A percentile compares a stretch with the other conserved stretches of the same genome.
phyloP scores from a whole-genome alignment of 2,113 vertebrate genomes.

The Vidua chalybeata region DNA sequence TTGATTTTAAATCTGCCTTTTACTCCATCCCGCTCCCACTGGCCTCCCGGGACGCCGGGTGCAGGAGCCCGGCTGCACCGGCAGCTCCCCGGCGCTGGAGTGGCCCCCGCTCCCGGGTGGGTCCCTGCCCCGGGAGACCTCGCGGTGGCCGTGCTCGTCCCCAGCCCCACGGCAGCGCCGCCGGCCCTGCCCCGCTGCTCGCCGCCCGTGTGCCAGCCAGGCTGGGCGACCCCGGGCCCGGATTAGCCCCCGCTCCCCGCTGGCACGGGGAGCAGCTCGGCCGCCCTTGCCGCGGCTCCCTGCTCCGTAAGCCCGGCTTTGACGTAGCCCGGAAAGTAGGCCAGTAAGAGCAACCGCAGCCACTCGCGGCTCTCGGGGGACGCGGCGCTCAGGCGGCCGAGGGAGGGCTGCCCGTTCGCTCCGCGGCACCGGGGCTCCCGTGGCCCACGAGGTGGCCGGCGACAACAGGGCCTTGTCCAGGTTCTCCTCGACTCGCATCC shows the following conservation, averaged over 20 bases:
- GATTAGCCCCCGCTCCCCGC: neutral
- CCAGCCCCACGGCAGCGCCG: neutral
- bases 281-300: neutral
- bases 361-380: neutral
- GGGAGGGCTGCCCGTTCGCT: neutral
- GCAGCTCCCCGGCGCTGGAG: neutral
- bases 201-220: neutral
- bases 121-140: neutral
- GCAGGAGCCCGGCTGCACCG: neutral
- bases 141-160: neutral
- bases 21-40: neutral
- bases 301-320: conserved; percentile 44
- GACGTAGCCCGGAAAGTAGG: conserved; percentile 56
- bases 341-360: conserved; percentile 44
- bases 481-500: neutral
- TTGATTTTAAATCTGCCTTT: neutral
- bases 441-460: neutral
- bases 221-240: neutral
- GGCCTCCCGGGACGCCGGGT: neutral
- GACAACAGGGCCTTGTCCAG: neutral
- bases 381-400: neutral
- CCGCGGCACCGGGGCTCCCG: neutral
- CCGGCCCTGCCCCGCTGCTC: neutral
- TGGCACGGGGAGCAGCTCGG: neutral
- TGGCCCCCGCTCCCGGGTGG: neutral